Evolutionary conservation across 1,140 invertebrate species (phyloP).

Genomic region (Odontomachus brunneus): DNA sequence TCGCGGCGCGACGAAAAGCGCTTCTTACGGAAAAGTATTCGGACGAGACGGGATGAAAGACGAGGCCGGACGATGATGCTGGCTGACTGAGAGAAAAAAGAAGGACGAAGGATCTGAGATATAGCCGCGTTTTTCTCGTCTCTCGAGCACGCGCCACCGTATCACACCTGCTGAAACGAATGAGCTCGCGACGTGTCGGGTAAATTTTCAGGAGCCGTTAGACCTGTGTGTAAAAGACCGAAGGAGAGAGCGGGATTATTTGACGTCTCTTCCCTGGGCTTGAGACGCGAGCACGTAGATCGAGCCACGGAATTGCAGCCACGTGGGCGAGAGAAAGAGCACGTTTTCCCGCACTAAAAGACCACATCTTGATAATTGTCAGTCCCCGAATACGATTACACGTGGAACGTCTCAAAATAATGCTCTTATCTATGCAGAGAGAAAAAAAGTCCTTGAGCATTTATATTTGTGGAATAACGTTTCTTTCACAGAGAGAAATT

Average conservation of each 20-base stretch:
- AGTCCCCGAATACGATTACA: too few relatives aligned
- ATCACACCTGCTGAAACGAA: constrained; percentile 37
- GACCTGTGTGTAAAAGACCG: too few relatives aligned
- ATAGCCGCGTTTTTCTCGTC: background rate
- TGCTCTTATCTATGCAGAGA: too few relatives aligned
- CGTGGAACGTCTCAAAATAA: too few relatives aligned
- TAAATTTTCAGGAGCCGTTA: constrained; percentile 45
- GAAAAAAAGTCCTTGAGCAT: too few relatives aligned
- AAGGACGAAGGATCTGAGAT: background rate
- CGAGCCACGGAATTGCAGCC: background rate
- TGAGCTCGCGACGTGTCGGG: constrained; percentile 27
- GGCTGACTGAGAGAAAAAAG: too few relatives aligned
- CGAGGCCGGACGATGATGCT: background rate
- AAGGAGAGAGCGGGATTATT: constrained; percentile 10
- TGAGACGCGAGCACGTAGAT: background rate
- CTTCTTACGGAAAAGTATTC: constrained; percentile 58
- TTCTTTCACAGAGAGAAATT: too few relatives aligned
- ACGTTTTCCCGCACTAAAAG: too few relatives aligned
- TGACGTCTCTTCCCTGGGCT: too few relatives aligned
- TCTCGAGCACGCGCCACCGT: constrained; percentile 29
- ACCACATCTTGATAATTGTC: too few relatives aligned
- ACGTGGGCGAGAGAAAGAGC: constrained; percentile 6
- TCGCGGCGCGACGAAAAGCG: constrained; percentile 45
- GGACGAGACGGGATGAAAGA: background rate
- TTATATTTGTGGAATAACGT: too few relatives aligned